Percentiles rank a stretch among this genome's conserved stretches.
These are phyloP conservation scores for Pygoscelis antarcticus DNA, from an alignment of 2,113 vertebrate species.

Conservation along the genomic window DNA sequence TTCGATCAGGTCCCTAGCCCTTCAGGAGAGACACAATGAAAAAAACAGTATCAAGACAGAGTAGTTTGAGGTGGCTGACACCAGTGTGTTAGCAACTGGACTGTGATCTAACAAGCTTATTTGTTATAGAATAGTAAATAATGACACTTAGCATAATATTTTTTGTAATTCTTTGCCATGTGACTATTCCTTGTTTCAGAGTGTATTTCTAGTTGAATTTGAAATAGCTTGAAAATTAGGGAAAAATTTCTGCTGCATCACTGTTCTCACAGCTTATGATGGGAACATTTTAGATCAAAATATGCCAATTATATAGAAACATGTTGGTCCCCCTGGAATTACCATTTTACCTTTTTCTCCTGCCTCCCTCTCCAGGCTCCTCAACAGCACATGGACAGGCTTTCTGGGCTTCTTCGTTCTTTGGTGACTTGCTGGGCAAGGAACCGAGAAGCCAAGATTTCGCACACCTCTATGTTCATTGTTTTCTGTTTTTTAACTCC, in stretches of 20 bases:
- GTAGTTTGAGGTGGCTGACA: not conserved
- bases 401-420: not conserved
- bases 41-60: not conserved
- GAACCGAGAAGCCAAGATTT: not conserved
- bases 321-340: not conserved
- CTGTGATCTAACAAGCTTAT: not conserved
- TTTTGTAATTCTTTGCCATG: not conserved
- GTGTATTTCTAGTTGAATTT: not conserved
- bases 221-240: not conserved
- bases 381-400: not conserved
- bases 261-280: not conserved
- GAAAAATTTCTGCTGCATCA: not conserved
- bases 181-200: not conserved
- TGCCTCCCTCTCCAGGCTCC: not conserved
- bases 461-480: not conserved
- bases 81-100: not conserved
- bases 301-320: not conserved
- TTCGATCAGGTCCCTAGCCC: not conserved
- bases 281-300: not conserved
- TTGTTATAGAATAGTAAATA: not conserved
- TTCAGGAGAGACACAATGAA: not conserved
- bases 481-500: not conserved
- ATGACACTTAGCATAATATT: not conserved
- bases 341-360: not conserved
- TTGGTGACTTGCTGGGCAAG: not conserved